phyloP scores from a whole-genome alignment of 2,888 invertebrate genomes.

The Gryllus longicercus region DNA sequence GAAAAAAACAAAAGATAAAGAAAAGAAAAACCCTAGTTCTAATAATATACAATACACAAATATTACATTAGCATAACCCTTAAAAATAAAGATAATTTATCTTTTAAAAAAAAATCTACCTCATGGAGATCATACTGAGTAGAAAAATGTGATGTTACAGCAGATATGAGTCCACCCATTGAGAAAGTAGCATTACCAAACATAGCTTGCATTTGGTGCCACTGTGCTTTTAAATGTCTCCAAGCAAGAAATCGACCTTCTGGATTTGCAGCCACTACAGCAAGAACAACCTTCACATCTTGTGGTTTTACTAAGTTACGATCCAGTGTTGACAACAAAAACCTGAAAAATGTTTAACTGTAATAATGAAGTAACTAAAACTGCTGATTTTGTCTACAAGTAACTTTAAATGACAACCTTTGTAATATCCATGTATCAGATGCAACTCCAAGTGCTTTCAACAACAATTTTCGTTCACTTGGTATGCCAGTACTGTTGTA shows the following conservation, averaged over 20 bases:
- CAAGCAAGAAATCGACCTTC: conserved; percentile 68
- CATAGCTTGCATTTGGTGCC: conserved; percentile 60
- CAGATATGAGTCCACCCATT: conserved; percentile 61
- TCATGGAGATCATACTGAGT: conserved; percentile 71
- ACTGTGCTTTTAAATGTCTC: conserved; percentile 69
- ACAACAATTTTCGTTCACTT: conserved; percentile 67
- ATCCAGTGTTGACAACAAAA: conserved; percentile 69
- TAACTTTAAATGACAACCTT: conserved; percentile 50
- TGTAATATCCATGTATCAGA: conserved; percentile 77
- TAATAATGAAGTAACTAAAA: background rate
- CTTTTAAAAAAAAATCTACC: conserved; percentile 48
- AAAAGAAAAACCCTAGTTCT: no score
- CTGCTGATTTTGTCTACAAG: no score
- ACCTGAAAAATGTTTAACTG: conserved; percentile 52
- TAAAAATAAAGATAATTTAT: no score
- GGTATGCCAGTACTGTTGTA: conserved; percentile 63
- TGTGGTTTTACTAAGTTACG: conserved; percentile 65
- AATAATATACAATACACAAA: background rate
- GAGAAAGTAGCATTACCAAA: conserved; percentile 63
- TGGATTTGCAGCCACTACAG: conserved; percentile 68
- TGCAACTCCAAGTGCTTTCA: conserved; percentile 68
- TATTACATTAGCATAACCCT: background rate
- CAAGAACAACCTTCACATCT: conserved; percentile 68
- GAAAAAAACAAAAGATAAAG: no score
- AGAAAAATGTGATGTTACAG: conserved; percentile 63